Evolutionary conservation across 2,113 vertebrate genomes (phyloP), one percentile per base, ranked within the genome.

Genomic region (Tachysurus fulvidraco): DNA sequence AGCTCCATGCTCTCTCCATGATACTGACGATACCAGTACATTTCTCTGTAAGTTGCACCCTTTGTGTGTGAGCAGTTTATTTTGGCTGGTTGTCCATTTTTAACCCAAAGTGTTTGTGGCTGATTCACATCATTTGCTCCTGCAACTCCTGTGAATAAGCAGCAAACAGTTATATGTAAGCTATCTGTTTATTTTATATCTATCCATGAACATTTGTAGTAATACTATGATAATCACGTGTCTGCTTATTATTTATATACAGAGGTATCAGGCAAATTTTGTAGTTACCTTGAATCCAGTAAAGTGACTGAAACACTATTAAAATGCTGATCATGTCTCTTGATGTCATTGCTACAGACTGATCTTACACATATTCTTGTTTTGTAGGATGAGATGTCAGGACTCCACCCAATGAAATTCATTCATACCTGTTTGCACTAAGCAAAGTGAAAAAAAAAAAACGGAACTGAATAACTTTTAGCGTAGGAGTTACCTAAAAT

Each of bases 11-110:
- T 64, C 23, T 91, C 23, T 73, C 86, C 86, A 55, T 65, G 77
- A n/a, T 65, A 81, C 59, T 91, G 90, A 36, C 71, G 77, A 74
- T 54, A 90, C 89, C 89, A 91, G 86, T 90, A 89, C 88, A 91
- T 91, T 25, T 81, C 82, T 10, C 41, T n/a, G 17, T 90, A 80
- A 44, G 16, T 1, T 28, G 50, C 9, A 44, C 17, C 52, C n/a
- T 79, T 83, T 16, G 28, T 83, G 16, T 87, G 86, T 67, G n/a
- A n/a, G 50, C 81, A 84, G 55, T 44, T 46, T 5, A 89, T 60
- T 41, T 87, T 82, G 60, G 83, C 89, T 50, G 87, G 64, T 84
- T 85, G 59, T 3, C 87, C 85, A 3, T 6, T 46, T 30, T 28
- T 0, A 28, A 44, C 79, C 55, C 62, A 85, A 60, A 81, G 69